phyloP scores from a whole-genome alignment of 2,797 vertebrate genomes.

The Molossus molossus region DNA sequence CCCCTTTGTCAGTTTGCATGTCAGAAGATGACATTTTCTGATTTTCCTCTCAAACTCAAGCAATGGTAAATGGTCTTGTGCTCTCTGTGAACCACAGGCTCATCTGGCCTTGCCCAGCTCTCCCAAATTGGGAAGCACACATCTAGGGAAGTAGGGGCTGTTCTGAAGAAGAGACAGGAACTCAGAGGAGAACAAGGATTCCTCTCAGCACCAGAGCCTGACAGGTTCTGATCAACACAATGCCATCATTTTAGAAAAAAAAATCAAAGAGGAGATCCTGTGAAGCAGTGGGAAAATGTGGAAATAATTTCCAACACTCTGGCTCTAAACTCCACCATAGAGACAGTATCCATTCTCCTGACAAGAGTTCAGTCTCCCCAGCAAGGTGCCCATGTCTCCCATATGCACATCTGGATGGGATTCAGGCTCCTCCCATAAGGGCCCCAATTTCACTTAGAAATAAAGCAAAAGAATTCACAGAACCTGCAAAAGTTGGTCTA shows the following conservation, averaged over 20 bases:
- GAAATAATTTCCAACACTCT: background rate
- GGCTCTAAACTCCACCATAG: background rate
- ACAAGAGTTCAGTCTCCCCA: background rate
- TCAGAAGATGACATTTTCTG: background rate
- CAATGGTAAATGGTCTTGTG: background rate
- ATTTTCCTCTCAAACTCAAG: constrained; percentile 18
- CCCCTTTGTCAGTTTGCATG: constrained; percentile 17
- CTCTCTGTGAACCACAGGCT: background rate
- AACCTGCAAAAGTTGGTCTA: constrained; percentile 17
- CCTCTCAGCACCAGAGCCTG: constrained; percentile 15
- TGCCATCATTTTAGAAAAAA: background rate
- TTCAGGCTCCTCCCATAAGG: background rate
- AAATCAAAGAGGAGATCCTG: background rate
- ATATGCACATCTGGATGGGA: background rate
- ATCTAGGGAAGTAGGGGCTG: background rate
- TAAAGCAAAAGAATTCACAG: constrained; percentile 16
- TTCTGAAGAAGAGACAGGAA: background rate
- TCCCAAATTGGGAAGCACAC: background rate
- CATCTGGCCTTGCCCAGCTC: background rate
- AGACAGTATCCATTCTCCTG: too few species aligned
- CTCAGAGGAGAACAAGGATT: background rate
- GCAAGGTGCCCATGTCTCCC: background rate
- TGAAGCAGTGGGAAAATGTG: background rate
- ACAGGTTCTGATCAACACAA: background rate
- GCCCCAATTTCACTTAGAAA: constrained; percentile 13